A percentile compares a stretch with the other conserved stretches of the same genome.
These are phyloP conservation scores for Loris lydekkerianus DNA, from an alignment of 2,797 vertebrate species.

Conservation along the genomic window DNA sequence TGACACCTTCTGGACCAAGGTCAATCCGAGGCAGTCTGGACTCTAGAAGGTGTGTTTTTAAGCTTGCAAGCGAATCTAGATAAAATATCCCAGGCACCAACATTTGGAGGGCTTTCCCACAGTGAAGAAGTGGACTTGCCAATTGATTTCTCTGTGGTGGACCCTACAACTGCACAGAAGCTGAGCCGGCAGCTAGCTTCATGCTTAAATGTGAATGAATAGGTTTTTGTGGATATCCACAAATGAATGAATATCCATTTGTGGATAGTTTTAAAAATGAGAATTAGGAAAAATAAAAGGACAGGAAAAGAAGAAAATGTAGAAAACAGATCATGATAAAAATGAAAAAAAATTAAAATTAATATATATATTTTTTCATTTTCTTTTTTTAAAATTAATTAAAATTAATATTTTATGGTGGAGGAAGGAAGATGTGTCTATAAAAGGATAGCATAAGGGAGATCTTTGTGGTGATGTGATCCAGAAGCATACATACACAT, in stretches of 20 bases:
- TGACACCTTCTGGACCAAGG: neutral
- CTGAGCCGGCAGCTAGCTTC: neutral
- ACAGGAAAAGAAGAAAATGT: neutral
- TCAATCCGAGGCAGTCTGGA: neutral
- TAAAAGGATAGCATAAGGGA: neutral
- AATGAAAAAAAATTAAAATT: neutral
- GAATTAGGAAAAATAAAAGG: neutral
- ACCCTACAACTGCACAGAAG: neutral
- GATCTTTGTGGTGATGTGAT: neutral
- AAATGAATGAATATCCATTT: neutral
- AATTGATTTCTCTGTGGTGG: neutral
- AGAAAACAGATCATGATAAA: neutral
- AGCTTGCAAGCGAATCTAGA: neutral
- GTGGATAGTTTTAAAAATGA: neutral
- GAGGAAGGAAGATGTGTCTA: neutral
- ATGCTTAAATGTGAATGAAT: neutral
- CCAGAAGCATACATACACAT: neutral
- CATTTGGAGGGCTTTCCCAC: neutral
- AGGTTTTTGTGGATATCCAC: too few species aligned
- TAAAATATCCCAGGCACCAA: neutral
- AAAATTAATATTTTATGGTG: neutral
- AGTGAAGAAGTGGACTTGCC: neutral
- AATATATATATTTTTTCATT: neutral
- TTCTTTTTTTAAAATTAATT: neutral
- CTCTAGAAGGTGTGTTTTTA: neutral